These are phyloP conservation scores for Gobiocypris rarus DNA, from an alignment of 2,113 vertebrate genomes.

Conservation along the genomic window DNA sequence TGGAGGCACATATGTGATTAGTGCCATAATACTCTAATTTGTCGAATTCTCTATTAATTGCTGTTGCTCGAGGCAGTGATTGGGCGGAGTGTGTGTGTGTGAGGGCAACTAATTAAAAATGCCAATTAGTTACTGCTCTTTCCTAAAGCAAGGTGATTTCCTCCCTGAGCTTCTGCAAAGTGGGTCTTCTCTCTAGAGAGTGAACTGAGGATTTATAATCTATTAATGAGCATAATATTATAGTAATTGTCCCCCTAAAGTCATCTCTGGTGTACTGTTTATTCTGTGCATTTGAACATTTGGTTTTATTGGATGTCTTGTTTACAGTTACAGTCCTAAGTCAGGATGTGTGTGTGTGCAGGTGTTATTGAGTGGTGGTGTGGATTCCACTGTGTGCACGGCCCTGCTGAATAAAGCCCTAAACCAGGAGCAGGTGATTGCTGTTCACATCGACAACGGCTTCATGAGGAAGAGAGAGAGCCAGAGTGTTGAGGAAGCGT, in stretches of 20 bases:
- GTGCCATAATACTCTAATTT: slow-evolving; percentile 30
- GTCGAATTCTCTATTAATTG: slow-evolving; percentile 33
- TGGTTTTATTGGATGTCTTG: not conserved
- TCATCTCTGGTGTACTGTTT: slow-evolving; percentile 17
- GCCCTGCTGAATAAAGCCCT: slow-evolving; percentile 95
- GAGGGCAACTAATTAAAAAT: slow-evolving; percentile 67
- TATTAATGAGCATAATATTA: not conserved
- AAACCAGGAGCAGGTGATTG: slow-evolving; percentile 92
- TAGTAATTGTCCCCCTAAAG: not conserved
- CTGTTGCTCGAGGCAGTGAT: not conserved
- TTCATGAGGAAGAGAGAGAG: slow-evolving; percentile 98
- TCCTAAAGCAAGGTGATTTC: slow-evolving; percentile 56
- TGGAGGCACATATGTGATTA: slow-evolving; percentile 9
- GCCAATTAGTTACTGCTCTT: slow-evolving; percentile 65
- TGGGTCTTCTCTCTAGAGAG: slow-evolving; percentile 66
- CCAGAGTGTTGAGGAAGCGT: slow-evolving; percentile 94
- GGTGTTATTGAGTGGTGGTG: slow-evolving; percentile 95
- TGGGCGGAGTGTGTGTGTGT: slow-evolving; percentile 14
- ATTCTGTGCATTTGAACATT: slow-evolving; percentile 11
- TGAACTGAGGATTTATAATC: slow-evolving; percentile 50
- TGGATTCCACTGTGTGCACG: slow-evolving; percentile 98
- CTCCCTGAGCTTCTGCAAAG: slow-evolving; percentile 62
- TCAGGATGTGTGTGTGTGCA: slow-evolving; percentile 56
- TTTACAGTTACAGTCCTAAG: not conserved
- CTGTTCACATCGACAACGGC: slow-evolving; percentile 98